Base-by-base conservation (phyloP, 2,888 invertebrate genomes). In the Amorpha juglandis region DNA sequence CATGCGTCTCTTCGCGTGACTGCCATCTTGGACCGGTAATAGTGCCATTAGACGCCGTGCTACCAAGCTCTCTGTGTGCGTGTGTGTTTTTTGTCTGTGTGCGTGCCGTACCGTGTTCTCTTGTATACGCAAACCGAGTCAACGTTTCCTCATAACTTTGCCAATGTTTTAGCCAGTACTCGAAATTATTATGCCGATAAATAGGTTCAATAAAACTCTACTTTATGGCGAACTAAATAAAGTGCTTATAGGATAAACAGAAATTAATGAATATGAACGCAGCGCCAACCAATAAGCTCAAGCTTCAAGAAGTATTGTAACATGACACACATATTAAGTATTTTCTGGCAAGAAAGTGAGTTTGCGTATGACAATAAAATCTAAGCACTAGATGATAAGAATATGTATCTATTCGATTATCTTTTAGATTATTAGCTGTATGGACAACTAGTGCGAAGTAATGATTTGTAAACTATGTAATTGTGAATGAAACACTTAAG, bases 1-100 rank as follows among this genome's bases (percentile, higher is more conserved):
- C 91, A 93, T 92, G 82, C 94, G 92, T 89, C 93, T 86, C 90
- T 93, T 93, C 93, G 92, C 90, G 92, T 93, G 92, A 91, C 93
- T 93, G 93, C 93, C 94, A 93, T 93, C 94, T 94, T 93, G 86
- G 88, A 82, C 89, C 87, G 89, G 89, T 78, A 89, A 90, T 81
- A 86, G 86, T 90, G 88, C 89, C 79, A 88, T 92, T 92, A 91
- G 86, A 86, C 79, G 81, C 82, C 78, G 84, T 86, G 86, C 84
- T 45, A 52, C 66, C 50, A 62, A 58, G 62, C 65, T 50, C 62
- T 38, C 16, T 27, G 19, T 52, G 63, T 45, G 63, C 35, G 63
- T 38, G 51, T 63, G 42, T 53, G 9, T 21, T 12, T 21, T 12
- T 50, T 35, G n/a, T 50, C 51, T 63, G 58, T 42, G 64, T 48